Base-by-base conservation (phyloP, 2,888 invertebrate genomes). In the Platynereis dumerilii region DNA sequence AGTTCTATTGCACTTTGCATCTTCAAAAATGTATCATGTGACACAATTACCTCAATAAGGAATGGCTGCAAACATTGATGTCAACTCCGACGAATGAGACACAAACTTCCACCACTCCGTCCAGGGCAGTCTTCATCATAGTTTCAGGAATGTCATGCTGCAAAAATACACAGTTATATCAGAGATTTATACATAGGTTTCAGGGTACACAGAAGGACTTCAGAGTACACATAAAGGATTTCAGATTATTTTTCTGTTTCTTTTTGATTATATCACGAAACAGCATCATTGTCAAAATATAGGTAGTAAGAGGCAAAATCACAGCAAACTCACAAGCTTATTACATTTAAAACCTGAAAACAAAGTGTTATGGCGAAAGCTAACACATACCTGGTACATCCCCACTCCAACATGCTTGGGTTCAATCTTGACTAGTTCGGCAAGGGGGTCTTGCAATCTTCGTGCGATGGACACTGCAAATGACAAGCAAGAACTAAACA, bases 61-160 rank as follows among this genome's bases (percentile, higher is more conserved):
- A 90, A 60, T 90, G 88, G 22, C 94, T 93, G 0, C 93, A 91
- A 0, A 92, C 92, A 79, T 96, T 96, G 10, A 96, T 84, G 80
- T 96, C 94, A 0, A 94, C 94, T 0, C 96, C 96, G 0, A 95
- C 94, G 84, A 93, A 92, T 84, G 94, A 95, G 22, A 96, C 96
- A 75, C 93, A 92, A 79, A 95, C 94, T 55, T 91, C 91, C 0
- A 96, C 91, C 0, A 93, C 91, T 74, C 91, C 90, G 72, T 91
- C 90, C 22, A 96, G 84, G 0, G 91, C 89, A 2, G 89, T 75
- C 57, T 83, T 78, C 62, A 96, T 83, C 80, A 89, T 88, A 76
- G 91, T 92, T 71, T 92, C 90, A 10, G 92, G 90, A 27, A 96
- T 87, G 79, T 96, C 96, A 78, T 95, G 94, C 84, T 96, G 42